phyloP scores from a whole-genome alignment of 2,888 invertebrate genomes.

The Melolontha melolontha region DNA sequence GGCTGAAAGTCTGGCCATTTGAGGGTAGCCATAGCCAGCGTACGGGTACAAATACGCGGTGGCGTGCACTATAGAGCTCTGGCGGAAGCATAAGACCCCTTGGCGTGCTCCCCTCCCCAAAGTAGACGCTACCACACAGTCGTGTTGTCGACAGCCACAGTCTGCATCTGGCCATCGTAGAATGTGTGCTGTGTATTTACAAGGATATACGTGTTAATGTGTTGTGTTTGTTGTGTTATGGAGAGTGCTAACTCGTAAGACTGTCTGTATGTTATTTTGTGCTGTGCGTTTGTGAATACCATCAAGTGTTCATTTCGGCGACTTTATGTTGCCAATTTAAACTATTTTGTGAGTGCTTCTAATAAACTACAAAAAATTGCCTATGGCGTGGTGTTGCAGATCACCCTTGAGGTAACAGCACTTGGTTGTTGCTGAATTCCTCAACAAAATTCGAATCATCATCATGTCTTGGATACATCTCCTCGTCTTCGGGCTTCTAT shows the following conservation, averaged over 20 bases:
- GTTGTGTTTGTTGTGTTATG: slow-evolving; percentile 55
- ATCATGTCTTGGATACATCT: slow-evolving; percentile 64
- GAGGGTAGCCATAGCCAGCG: slow-evolving; percentile 59
- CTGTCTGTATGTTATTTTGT: slow-evolving; percentile 40
- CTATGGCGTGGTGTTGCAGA: slow-evolving; percentile 66
- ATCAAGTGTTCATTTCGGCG: slow-evolving; percentile 46
- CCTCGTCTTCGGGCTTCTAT: slow-evolving; percentile 59
- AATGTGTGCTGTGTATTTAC: slow-evolving; percentile 55
- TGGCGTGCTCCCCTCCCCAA: slow-evolving; percentile 61
- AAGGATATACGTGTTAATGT: slow-evolving; percentile 54
- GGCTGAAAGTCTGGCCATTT: slow-evolving; percentile 59
- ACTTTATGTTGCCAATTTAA: slow-evolving; percentile 52
- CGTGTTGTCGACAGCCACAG: slow-evolving; percentile 57
- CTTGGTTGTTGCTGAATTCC: slow-evolving; percentile 61
- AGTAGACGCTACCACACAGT: slow-evolving; percentile 62
- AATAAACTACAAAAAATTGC: slow-evolving; percentile 53
- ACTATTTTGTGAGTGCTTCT: slow-evolving; percentile 51
- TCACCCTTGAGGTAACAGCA: slow-evolving; percentile 65
- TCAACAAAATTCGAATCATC: slow-evolving; percentile 51
- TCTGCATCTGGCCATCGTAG: slow-evolving; percentile 58
- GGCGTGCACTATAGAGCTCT: slow-evolving; percentile 50
- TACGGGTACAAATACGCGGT: slow-evolving; percentile 45
- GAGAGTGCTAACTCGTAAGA: slow-evolving; percentile 45
- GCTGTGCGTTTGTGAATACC: slow-evolving; percentile 41
- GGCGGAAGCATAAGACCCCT: slow-evolving; percentile 63